Conservation (phyloP, 1,140 invertebrate species). For the Leptinotarsa texana region DNA sequence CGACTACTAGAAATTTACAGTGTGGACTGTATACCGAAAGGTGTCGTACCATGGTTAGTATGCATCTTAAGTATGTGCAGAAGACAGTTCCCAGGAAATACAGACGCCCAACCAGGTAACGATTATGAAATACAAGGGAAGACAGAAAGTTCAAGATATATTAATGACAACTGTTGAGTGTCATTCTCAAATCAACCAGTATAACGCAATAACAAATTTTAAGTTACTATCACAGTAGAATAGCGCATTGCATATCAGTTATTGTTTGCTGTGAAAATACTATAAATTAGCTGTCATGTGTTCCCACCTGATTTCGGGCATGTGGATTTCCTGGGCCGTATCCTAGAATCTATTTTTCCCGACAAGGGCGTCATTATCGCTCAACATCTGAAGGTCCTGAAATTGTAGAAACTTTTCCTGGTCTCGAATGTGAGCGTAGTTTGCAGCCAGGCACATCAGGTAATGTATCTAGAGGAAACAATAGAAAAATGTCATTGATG, state of each 20-base stretch:
- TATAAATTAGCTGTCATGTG: neutral
- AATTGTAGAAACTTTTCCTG: conserved; percentile 91
- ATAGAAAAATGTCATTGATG: no score
- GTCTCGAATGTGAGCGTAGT: conserved; percentile 93
- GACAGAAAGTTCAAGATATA: neutral
- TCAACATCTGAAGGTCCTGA: conserved; percentile 85
- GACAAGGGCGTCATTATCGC: conserved; percentile 73
- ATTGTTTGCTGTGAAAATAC: no score
- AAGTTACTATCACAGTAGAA: no score
- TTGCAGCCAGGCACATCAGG: conserved; percentile 91
- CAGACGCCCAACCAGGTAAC: conserved; percentile 6
- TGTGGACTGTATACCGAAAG: no score
- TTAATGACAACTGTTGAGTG: no score
- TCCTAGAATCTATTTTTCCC: conserved; percentile 84
- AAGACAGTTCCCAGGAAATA: conserved; percentile 12
- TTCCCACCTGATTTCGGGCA: conserved; percentile 46
- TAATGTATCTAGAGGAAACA: conserved; percentile 73
- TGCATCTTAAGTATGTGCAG: no score
- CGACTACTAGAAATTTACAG: no score
- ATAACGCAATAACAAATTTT: no score
- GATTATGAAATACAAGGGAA: neutral
- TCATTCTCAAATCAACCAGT: no score
- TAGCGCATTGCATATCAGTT: no score
- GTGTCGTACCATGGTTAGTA: no score
- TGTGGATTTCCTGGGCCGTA: conserved; percentile 71